phyloP scores from a whole-genome alignment of 2,797 vertebrate genomes.

The Crenichthys baileyi region DNA sequence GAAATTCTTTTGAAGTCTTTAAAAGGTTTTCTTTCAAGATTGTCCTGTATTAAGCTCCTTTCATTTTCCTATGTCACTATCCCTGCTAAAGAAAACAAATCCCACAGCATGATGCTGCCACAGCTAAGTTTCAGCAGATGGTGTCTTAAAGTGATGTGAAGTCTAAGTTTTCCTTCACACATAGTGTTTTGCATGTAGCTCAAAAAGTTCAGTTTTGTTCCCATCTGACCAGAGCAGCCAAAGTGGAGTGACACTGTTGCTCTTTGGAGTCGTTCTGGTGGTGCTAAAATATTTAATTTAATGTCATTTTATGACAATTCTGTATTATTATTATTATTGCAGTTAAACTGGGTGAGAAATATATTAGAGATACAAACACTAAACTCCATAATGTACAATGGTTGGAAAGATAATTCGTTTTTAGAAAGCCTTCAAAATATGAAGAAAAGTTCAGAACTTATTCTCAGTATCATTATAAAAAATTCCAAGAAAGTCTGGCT shows the following conservation, averaged over 20 bases:
- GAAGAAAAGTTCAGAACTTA: neutral
- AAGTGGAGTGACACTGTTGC: neutral
- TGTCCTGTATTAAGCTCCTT: no score
- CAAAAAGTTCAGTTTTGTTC: neutral
- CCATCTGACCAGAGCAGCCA: neutral
- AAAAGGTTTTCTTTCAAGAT: no score
- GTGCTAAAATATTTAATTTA: neutral
- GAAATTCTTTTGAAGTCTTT: no score
- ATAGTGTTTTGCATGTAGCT: neutral
- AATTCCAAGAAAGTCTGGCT: no score
- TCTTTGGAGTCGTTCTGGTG: neutral
- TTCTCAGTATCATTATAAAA: neutral
- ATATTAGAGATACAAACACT: neutral
- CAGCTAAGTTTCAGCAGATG: neutral
- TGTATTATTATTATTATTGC: neutral
- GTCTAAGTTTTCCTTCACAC: neutral
- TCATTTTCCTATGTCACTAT: no score
- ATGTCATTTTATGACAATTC: neutral
- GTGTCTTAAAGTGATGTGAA: neutral
- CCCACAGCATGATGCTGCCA: neutral
- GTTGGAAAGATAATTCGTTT: neutral
- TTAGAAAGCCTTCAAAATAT: no score
- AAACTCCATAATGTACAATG: neutral
- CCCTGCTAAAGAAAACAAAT: no score
- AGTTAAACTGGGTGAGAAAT: no score